Evolutionary conservation across 2,113 vertebrate genomes (phyloP).

Genomic region (Brevimyrus niger): DNA sequence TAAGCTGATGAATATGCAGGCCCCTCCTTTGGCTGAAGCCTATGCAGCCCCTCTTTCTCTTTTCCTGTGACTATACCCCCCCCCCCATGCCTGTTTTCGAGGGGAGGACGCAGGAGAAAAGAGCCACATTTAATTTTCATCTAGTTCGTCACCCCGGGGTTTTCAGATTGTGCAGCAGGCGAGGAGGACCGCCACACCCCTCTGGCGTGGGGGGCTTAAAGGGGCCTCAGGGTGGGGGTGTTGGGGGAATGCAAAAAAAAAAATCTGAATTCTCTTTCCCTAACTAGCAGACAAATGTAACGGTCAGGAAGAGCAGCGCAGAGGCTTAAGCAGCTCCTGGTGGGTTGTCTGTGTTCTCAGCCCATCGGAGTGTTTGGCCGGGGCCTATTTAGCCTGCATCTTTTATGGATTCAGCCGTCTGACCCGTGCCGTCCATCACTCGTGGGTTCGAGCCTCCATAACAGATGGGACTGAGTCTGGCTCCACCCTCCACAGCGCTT

Average conservation of each 20-base stretch:
- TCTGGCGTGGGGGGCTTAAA: slow-evolving; percentile 35
- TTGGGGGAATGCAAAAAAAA: background rate
- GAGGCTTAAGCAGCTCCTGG: background rate
- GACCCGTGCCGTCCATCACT: background rate
- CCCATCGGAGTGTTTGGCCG: background rate
- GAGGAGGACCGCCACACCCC: slow-evolving; percentile 65
- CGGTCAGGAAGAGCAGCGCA: background rate
- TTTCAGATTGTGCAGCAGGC: slow-evolving; percentile 64
- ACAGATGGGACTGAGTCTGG: background rate
- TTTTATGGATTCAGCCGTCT: background rate
- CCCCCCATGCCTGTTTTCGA: slow-evolving; percentile 20
- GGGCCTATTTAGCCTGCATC: too few relatives aligned
- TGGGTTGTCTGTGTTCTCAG: background rate
- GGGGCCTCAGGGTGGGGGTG: background rate
- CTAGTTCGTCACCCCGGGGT: slow-evolving; percentile 29
- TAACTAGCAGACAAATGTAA: background rate
- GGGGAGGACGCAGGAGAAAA: slow-evolving; percentile 22
- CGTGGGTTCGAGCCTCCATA: background rate
- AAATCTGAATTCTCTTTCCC: background rate
- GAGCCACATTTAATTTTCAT: slow-evolving; percentile 23
- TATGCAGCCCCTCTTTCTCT: background rate
- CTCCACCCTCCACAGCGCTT: background rate
- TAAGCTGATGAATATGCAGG: slow-evolving; percentile 81
- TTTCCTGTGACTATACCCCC: background rate
- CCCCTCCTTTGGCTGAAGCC: slow-evolving; percentile 48